Base-by-base conservation (phyloP, 1,140 invertebrate genomes). In the Cyrtorhinus lividipennis region DNA sequence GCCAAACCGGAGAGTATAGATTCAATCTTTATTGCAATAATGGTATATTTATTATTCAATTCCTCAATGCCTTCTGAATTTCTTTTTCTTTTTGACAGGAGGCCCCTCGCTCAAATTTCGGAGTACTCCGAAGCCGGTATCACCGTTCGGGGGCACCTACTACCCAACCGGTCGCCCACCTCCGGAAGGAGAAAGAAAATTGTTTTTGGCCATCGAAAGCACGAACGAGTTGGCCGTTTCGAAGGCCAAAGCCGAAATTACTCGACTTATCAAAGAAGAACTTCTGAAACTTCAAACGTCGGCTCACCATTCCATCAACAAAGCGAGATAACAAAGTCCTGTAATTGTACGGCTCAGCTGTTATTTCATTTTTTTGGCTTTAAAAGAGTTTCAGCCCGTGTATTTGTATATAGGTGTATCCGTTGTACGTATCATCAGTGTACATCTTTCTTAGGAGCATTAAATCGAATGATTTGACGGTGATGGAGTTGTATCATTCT, bases 41-140 rank as follows among this genome's bases (percentile, higher is more conserved):
- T n/a, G n/a, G n/a, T n/a, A n/a, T n/a, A n/a, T n/a, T n/a, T n/a
- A n/a, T n/a, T n/a, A n/a, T n/a, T n/a, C n/a, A n/a, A n/a, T n/a
- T n/a, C n/a, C n/a, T n/a, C n/a, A n/a, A n/a, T n/a, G n/a, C n/a
- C n/a, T n/a, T n/a, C n/a, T n/a, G n/a, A n/a, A n/a, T n/a, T n/a
- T n/a, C n/a, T n/a, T n/a, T n/a, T n/a, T n/a, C n/a, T n/a, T n/a
- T n/a, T n/a, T n/a, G n/a, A n/a, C n/a, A 88, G 85, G 96, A 99
- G 77, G 94, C 95, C 1, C n/a, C 75, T 99, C 59, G 94, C 94
- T 1, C 93, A 98, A 71, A 98, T 99, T 67, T 94, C 92, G 22
- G 97, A 99, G 73, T 99, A 98, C 75, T 97, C 95, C 0, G 97
- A 99, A 75, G 96, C 95, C 1, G 96, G 96, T 56, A 89, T 99